Percentiles rank a stretch among this genome's conserved stretches.
phyloP scores from a whole-genome alignment of 2,797 vertebrate genomes.

The Percopsis omiscomaycus region DNA sequence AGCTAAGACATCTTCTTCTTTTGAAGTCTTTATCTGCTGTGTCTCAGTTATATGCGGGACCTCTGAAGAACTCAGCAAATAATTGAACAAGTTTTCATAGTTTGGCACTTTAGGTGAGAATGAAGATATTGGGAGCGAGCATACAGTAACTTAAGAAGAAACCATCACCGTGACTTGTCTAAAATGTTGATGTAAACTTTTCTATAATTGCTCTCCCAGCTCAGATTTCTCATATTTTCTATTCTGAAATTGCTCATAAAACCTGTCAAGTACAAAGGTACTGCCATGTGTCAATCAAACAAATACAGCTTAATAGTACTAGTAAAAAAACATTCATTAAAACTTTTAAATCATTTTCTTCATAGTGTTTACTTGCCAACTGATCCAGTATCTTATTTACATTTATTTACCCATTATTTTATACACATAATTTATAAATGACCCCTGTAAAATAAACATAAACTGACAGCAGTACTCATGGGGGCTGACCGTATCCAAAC shows the following conservation, averaged over 20 bases:
- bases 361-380: no score
- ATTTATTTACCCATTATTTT: no score
- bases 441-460: no score
- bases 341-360: no score
- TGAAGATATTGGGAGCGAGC: slow-evolving; percentile 45
- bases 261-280: neutral
- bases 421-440: no score
- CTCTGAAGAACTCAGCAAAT: slow-evolving; percentile 65
- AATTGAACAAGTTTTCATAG: slow-evolving; percentile 49
- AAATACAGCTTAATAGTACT: no score
- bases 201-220: slow-evolving; percentile 37
- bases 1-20: slow-evolving; percentile 47
- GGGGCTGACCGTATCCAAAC: no score
- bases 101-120: slow-evolving; percentile 57
- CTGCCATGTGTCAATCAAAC: no score
- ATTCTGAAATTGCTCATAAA: no score
- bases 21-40: slow-evolving; percentile 65
- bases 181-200: slow-evolving; percentile 32
- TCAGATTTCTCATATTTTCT: slow-evolving; percentile 14
- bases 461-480: no score
- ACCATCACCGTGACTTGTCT: slow-evolving; percentile 40
- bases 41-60: slow-evolving; percentile 57
- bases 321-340: no score
- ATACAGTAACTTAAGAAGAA: slow-evolving; percentile 53
- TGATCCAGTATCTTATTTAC: no score